These are phyloP conservation scores for Toxotes chatareus DNA, from an alignment of 2,113 vertebrate species.

Conservation along the genomic window DNA sequence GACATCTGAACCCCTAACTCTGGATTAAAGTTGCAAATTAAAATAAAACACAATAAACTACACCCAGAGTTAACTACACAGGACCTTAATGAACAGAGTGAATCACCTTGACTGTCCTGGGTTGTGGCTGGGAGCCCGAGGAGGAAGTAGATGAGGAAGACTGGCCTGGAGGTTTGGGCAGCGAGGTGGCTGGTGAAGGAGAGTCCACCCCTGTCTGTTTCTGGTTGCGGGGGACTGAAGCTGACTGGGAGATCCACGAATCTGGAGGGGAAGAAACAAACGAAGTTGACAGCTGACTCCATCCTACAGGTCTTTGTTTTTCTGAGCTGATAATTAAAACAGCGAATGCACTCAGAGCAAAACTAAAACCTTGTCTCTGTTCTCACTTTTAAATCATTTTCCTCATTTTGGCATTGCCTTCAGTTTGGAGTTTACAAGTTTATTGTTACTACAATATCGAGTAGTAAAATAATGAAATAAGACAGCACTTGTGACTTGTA, in stretches of 20 bases:
- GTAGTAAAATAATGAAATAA: no score
- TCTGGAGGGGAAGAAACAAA: constrained; percentile 78
- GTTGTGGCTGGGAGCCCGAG: constrained; percentile 88
- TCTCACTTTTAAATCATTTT: no score
- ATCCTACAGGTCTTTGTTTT: not conserved
- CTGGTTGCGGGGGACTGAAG: constrained; percentile 96
- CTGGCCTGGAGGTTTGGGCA: constrained; percentile 92
- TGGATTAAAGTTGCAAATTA: not conserved
- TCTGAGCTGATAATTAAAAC: not conserved
- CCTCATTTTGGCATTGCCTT: no score
- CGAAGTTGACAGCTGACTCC: not conserved
- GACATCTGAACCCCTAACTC: not conserved
- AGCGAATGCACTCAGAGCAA: not conserved
- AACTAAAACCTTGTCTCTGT: no score
- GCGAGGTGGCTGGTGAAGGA: constrained; percentile 91
- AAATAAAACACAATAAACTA: not conserved
- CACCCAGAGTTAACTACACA: not conserved
- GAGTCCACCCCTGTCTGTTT: constrained; percentile 96
- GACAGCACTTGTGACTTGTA: no score
- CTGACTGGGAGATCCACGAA: constrained; percentile 98
- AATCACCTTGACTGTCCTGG: constrained; percentile 90
- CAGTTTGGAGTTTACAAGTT: no score
- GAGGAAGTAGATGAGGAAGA: constrained; percentile 90
- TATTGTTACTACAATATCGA: no score
- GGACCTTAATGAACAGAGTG: not conserved